Base-by-base conservation (phyloP, 2,113 vertebrate genomes). In the Dasyornis broadbenti region DNA sequence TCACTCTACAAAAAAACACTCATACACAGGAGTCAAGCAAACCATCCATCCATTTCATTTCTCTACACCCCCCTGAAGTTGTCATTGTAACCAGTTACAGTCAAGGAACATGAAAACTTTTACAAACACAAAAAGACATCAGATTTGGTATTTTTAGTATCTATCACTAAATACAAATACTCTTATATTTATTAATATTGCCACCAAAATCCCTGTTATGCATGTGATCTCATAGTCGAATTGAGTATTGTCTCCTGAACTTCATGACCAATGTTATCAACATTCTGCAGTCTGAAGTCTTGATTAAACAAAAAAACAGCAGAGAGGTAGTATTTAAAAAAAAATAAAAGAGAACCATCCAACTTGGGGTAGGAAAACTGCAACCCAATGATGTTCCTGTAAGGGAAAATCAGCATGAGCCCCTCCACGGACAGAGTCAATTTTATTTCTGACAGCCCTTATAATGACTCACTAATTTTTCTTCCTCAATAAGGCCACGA, bases 381-480 rank as follows among this genome's bases (percentile, higher is more conserved):
- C 44, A 65, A 37, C 4, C 7, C 6, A 2, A 82, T 18, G 21
- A 59, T 57, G 30, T 7, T 35, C 49, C 21, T 64, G 53, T 44
- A 73, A 0, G 5, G 35, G 60, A 60, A 89, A 91, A 49, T 2
- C 39, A 88, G 59, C 40, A 47, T 0, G 2, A 90, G n/a, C 15
- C 37, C 47, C 66, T 70, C 52, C 31, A 77, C 10, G 35, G 30
- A 90, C 7, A 3, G 71, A 78, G n/a, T 19, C 15, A 27, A 5
- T 78, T 88, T 93, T 70, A 73, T 90, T 77, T 82, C 82, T 72
- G 65, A 92, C 70, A 94, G 71, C 11, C 13, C 15, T 63, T 85
- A 61, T 30, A 73, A 78, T 59, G 79, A 93, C 50, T 93, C 66
- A 79, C 70, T 84, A 83, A 73, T 77, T 88, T 93, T 91, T 89